Evolutionary conservation across 2,113 vertebrate species (phyloP), one percentile per base, ranked within the genome.

Genomic region (Saguinus imperator): DNA sequence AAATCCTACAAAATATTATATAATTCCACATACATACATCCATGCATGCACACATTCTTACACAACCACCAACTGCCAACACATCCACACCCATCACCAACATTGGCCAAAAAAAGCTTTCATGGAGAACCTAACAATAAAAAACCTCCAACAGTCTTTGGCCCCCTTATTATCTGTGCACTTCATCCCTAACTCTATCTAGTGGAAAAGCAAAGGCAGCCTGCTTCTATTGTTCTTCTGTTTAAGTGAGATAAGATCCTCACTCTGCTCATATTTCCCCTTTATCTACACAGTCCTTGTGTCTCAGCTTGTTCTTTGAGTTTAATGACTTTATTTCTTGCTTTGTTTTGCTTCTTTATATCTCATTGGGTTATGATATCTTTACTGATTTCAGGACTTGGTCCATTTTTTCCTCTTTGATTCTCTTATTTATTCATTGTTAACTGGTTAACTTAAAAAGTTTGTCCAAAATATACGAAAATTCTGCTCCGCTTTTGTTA

Each of bases 291-390:
- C 91, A 95, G 23, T 83, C 50, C 48, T 89, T 61, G 5, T 96
- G 95, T 43, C 29, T 97, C 91, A 57, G 64, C 45, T 94, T 97
- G 92, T 97, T 97, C 94, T 97, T 97, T 97, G 68, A 94, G 94
- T 97, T 98, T 98, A 98, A 97, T 98, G 93, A 95, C 96, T 98
- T 98, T 92, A 97, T 98, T 98, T 98, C 94, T 95, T 94, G 52
- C 95, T 98, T 98, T 98, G 76, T 97, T 98, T 98, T 98, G 45
- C 82, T 97, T 97, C 70, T 97, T 89, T 57, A 16, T 94, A 91
- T 98, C 96, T 97, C 96, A 97, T 88, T 96, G 87, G 84, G 80
- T 96, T 98, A 95, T 92, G 93, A 97, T 86, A 97, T 98, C 91
- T 94, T 97, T 77, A 87, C 81, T 21, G 81, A 97, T 97, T 96